Conservation (phyloP, 2,113 vertebrate species). For the Euleptes europaea region DNA sequence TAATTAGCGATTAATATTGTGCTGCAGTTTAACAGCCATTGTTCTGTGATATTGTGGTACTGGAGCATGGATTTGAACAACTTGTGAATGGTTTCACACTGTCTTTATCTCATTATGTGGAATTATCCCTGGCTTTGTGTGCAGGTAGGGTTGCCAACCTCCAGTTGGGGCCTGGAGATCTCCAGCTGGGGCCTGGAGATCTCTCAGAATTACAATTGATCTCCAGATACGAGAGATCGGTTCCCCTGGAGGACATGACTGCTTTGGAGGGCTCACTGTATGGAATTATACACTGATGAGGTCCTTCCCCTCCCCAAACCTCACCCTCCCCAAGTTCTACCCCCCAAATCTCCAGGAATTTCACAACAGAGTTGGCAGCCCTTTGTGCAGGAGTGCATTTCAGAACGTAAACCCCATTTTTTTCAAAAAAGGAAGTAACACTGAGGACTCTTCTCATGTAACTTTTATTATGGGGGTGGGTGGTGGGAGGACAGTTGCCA, state of each 20-base stretch:
- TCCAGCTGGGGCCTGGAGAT: too few relatives aligned
- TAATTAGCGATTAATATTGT: slow-evolving; percentile 68
- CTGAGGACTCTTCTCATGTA: not conserved
- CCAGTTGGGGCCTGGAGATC: too few relatives aligned
- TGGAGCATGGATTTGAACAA: slow-evolving; percentile 40
- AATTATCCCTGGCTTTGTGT: slow-evolving; percentile 28
- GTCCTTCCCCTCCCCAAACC: too few relatives aligned
- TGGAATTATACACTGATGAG: too few relatives aligned
- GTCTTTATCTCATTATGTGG: slow-evolving; percentile 28
- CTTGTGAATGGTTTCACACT: not conserved
- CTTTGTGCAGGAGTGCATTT: not conserved
- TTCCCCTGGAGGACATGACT: too few relatives aligned
- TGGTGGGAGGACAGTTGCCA: not conserved
- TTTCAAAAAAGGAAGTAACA: not conserved
- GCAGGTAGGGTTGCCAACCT: not conserved
- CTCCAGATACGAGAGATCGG: too few relatives aligned
- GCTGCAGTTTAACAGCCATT: slow-evolving; percentile 34
- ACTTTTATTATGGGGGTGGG: not conserved
- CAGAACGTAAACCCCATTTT: not conserved
- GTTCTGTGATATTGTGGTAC: slow-evolving; percentile 40
- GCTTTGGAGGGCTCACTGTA: too few relatives aligned
- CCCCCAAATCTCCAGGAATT: too few relatives aligned
- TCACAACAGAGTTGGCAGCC: too few relatives aligned
- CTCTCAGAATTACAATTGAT: too few relatives aligned
- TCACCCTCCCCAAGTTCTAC: too few relatives aligned